Evolutionary conservation across 2,888 invertebrate genomes (phyloP), one percentile per base, ranked within the genome.

Genomic region (Melanchra persicariae): DNA sequence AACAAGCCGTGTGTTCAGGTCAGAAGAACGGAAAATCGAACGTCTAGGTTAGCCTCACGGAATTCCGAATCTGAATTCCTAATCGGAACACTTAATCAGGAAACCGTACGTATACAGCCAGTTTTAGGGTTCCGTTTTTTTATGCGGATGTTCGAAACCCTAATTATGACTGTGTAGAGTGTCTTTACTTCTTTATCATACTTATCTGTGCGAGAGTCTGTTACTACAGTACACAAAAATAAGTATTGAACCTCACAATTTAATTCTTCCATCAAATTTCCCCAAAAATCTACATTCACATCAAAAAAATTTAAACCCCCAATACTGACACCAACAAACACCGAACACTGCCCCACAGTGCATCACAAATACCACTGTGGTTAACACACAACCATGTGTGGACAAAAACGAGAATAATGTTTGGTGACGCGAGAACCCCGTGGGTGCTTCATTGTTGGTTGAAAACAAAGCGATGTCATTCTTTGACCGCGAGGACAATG

Each of bases 401-500:
- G 63, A 74, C 80, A 79, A 91, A 90, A 90, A 87, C 87, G 82
- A 83, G 87, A 90, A 89, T 91, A 88, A 90, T 91, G 92, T 93
- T 92, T 89, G 90, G 92, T 90, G 91, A 91, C 93, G 89, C 90
- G 85, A 66, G 82, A 78, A 70, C 77, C 82, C 87, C 88, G 85
- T 83, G 71, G 86, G 81, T 86, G 87, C 91, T 91, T 90, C 68
- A 73, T 77, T 63, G 67, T 58, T 47, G 79, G 83, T 81, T 76
- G 84, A 89, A 91, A 91, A 93, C 91, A 89, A 92, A 93, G 86
- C 89, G 86, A 85, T 58, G 70, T 72, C 80, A 77, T 76, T 61
- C 64, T 72, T 76, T 65, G 49, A 64, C 72, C 70, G 12, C 59
- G 37, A 55, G 57, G 30, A 69, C 74, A 74, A 77, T 69, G 69